Conservation (phyloP, 2,113 vertebrate genomes). For the Sylvilagus bachmani region DNA sequence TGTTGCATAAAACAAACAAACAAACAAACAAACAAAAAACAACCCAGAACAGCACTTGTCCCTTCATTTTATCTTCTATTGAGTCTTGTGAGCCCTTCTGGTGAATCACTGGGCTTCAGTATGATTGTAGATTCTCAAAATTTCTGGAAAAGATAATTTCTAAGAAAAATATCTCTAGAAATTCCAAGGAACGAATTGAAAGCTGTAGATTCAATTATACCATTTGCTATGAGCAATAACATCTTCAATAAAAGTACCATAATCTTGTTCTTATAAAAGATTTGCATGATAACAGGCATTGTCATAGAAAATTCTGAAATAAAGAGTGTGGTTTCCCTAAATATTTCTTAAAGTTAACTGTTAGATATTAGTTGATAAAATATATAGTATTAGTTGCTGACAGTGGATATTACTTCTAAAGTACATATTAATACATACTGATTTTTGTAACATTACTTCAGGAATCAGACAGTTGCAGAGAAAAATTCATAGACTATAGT, state of each 20-base stretch:
- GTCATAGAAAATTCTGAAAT: background rate
- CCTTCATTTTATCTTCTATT: background rate
- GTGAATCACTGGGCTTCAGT: background rate
- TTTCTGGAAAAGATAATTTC: background rate
- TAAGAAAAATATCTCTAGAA: background rate
- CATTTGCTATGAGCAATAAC: background rate
- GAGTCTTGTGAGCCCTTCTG: background rate
- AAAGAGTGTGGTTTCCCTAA: background rate
- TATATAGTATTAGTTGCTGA: background rate
- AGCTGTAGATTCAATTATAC: background rate
- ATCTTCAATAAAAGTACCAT: background rate
- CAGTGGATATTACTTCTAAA: background rate
- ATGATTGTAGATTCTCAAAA: background rate
- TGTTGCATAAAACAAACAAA: background rate
- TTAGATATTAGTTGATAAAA: background rate
- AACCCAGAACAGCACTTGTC: background rate
- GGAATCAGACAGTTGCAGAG: background rate
- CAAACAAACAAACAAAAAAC: no score
- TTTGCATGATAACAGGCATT: background rate
- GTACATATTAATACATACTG: background rate
- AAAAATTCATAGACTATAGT: background rate
- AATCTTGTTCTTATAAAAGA: background rate
- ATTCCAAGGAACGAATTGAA: background rate
- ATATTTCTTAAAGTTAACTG: background rate
- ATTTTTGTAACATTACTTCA: background rate